These are phyloP conservation scores for Nannoperca australis DNA, from an alignment of 2,797 vertebrate genomes.

Conservation along the genomic window DNA sequence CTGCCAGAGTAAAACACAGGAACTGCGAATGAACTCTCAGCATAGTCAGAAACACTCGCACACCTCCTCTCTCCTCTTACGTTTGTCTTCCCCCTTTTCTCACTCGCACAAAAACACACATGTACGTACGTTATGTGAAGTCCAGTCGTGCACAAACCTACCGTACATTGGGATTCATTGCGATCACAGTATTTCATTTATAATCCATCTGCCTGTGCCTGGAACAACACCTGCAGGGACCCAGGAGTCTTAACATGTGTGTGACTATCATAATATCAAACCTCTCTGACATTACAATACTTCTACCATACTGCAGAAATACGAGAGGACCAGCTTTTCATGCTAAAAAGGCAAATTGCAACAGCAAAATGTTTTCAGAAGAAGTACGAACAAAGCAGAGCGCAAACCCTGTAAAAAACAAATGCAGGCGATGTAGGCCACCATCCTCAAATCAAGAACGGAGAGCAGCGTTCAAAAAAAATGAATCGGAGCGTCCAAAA, in stretches of 20 bases:
- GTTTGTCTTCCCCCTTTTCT: conserved; percentile 8
- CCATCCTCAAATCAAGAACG: background rate
- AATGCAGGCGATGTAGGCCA: background rate
- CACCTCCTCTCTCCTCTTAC: conserved; percentile 23
- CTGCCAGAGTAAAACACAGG: conserved; percentile 61
- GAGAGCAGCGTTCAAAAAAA: too few species aligned
- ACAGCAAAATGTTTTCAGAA: background rate
- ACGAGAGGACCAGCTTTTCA: background rate
- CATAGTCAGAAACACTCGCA: conserved; percentile 19
- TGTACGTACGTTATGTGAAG: background rate
- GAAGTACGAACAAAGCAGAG: background rate
- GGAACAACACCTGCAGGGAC: too few species aligned
- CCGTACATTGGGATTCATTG: background rate
- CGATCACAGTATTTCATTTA: background rate
- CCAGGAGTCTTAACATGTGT: too few species aligned
- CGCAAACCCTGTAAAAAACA: background rate
- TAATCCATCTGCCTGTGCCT: too few species aligned
- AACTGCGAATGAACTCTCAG: conserved; percentile 79
- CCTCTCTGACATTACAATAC: background rate
- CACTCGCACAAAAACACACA: background rate
- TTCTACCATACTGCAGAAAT: too few species aligned
- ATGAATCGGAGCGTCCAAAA: background rate
- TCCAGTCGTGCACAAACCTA: background rate
- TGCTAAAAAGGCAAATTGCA: background rate
- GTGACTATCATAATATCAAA: background rate